Conservation (phyloP, 2,113 vertebrate genomes). For the Pristiophorus japonicus region DNA sequence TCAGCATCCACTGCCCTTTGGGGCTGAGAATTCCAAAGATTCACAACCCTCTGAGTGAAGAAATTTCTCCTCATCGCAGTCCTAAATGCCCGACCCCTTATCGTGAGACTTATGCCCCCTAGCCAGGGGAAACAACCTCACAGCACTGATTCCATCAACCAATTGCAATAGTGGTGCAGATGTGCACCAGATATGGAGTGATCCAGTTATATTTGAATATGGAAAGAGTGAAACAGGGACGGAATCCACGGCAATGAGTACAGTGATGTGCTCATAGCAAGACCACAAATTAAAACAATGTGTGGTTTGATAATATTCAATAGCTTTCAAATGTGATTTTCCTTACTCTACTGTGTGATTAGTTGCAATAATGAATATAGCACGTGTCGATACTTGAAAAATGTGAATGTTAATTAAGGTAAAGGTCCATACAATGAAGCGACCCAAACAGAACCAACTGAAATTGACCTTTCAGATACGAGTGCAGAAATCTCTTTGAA, state of each 20-base stretch:
- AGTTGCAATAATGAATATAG: conserved; percentile 13
- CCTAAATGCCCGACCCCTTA: too few species aligned
- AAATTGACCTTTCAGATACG: neutral
- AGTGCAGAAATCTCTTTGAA: neutral
- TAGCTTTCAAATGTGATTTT: conserved; percentile 13
- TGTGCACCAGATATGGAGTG: neutral
- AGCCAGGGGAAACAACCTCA: too few species aligned
- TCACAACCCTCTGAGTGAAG: too few species aligned
- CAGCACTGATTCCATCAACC: neutral
- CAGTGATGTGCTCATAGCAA: neutral
- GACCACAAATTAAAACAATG: neutral
- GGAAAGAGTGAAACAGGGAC: neutral
- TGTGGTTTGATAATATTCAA: neutral
- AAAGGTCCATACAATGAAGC: neutral
- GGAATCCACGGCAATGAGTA: neutral
- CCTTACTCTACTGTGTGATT: neutral
- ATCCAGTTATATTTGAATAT: neutral
- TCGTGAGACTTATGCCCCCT: too few species aligned
- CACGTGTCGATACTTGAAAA: neutral
- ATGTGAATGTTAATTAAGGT: neutral
- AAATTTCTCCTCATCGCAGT: too few species aligned
- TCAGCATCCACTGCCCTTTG: too few species aligned
- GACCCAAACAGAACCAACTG: neutral
- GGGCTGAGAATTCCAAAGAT: too few species aligned
- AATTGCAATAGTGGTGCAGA: neutral